Base-by-base conservation (phyloP, 2,888 invertebrate genomes). In the Drosophila fulvimacula region DNA sequence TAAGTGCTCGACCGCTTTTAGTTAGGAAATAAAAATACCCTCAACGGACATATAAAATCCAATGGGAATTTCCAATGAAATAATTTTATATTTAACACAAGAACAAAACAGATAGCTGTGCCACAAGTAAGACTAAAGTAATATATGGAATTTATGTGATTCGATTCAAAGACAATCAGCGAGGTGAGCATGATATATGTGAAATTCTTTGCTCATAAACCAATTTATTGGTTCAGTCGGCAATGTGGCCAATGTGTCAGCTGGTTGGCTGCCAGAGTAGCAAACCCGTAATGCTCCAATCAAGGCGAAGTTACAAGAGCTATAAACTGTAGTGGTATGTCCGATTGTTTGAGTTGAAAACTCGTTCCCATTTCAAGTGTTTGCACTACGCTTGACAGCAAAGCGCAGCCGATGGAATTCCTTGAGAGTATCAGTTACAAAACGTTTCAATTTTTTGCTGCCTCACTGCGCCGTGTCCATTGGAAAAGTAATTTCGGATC, bases 401-500 rank as follows among this genome's bases (percentile, higher is more conserved):
- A 76, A 79, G 61, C 76, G 80, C 76, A 76, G 80, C 76, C 80
- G 76, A 69, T 76, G 80, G 32, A 76, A 76, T 79, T 80, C 73
- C 81, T 76, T 71, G 72, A 65, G 67, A 76, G 77, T 82, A 82
- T 89, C 88, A 55, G 69, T 89, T 87, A 89, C 83, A 89, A 89
- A 89, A 87, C 79, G 79, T 73, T 84, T 89, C 66, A 73, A 81
- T 84, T 84, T 85, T 74, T 57, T 73, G 85, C 85, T 89, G 83
- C 81, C 82, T 82, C 82, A 82, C 78, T 73, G 81, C 65, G 55
- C 42, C 44, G 63, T 60, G 65, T 56, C 76, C 69, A 79, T 76
- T 70, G 63, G 71, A 76, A 80, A 76, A 73, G 81, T 84, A 75
- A 75, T 75, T 85, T 85, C 48, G 79, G 79, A 84, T 80, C 67